Evolutionary conservation across 2,888 invertebrate species (phyloP).

Genomic region (Apamea epomidion): DNA sequence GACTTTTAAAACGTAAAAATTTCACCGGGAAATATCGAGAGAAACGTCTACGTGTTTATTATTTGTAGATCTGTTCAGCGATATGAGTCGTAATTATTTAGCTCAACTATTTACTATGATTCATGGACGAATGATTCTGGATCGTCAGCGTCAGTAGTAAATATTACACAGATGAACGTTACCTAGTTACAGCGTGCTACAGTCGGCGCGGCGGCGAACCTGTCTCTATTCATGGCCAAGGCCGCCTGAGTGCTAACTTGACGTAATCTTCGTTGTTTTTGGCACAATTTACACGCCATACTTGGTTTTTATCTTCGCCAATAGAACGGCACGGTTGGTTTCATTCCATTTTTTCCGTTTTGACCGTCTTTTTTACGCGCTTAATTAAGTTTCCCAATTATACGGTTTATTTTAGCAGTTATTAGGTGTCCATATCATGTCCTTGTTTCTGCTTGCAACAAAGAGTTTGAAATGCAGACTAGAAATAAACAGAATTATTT

Average conservation of each 20-base stretch:
- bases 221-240: constrained; percentile 68
- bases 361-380: constrained; percentile 10
- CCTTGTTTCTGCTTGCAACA: constrained; percentile 13
- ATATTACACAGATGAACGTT: constrained; percentile 25
- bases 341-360: constrained; percentile 10
- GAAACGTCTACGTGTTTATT: neutral
- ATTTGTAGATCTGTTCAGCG: neutral
- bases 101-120: constrained; percentile 35
- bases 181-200: constrained; percentile 27
- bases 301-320: constrained; percentile 46
- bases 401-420: constrained; percentile 13
- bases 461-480: neutral
- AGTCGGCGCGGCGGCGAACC: constrained; percentile 35
- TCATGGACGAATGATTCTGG: constrained; percentile 32
- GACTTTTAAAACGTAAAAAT: constrained; percentile 21
- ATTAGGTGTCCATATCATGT: neutral
- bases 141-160: constrained; percentile 26
- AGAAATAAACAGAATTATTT: constrained; percentile 10
- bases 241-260: constrained; percentile 55
- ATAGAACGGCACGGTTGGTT: constrained; percentile 30
- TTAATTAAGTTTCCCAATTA: constrained; percentile 19
- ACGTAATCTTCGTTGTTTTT: constrained; percentile 65
- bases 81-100: constrained; percentile 13
- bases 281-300: constrained; percentile 59
- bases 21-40: neutral